These are phyloP conservation scores for Alligator mississippiensis DNA, from an alignment of 2,113 vertebrate species.

Conservation along the genomic window DNA sequence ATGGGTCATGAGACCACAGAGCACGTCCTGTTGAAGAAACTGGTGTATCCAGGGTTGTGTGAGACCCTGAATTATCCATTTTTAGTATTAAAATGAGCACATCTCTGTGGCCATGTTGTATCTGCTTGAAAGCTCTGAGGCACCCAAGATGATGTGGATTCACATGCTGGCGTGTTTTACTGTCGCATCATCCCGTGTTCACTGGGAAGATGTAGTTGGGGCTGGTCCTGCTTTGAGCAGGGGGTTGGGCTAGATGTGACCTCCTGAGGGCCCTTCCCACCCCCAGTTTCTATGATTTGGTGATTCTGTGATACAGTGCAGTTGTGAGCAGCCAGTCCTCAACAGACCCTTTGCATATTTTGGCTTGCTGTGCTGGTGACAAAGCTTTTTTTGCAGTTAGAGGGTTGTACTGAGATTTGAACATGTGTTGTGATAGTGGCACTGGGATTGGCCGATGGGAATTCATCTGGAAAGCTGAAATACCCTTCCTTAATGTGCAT, in stretches of 20 bases:
- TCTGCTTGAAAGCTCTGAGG: background rate
- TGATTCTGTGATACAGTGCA: too few species aligned
- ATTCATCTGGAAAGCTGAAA: background rate
- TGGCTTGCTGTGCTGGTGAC: too few species aligned
- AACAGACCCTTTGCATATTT: background rate
- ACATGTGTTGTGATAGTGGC: background rate
- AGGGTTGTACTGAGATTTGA: too few species aligned
- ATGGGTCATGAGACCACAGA: background rate
- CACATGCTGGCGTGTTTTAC: accelerated
- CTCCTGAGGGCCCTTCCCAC: too few species aligned
- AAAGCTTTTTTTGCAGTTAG: too few species aligned
- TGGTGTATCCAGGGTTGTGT: too few species aligned
- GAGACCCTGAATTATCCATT: background rate
- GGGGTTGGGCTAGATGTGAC: too few species aligned
- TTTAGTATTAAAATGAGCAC: background rate
- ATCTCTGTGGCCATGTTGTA: background rate
- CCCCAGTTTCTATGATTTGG: too few species aligned
- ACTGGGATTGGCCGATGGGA: background rate
- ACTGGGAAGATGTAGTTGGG: too few species aligned
- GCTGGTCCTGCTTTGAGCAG: too few species aligned
- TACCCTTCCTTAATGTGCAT: background rate
- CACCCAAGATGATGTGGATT: background rate
- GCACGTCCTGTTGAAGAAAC: background rate
- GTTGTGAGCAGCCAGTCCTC: background rate
- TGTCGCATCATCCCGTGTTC: accelerated